Conservation (phyloP, 2,797 vertebrate genomes). For the Dryobates pubescens region DNA sequence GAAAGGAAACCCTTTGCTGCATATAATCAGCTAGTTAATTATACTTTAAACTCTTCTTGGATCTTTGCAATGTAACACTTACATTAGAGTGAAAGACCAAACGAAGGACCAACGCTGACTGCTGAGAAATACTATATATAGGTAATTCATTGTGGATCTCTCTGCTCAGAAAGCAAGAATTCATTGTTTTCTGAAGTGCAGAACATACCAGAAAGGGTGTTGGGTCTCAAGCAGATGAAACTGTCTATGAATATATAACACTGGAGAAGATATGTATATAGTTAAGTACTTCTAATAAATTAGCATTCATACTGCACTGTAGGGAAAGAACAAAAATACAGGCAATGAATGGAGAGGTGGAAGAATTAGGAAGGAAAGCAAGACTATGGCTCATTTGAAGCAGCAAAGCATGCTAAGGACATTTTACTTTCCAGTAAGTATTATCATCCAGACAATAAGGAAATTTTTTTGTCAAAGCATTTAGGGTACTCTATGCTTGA, state of each 20-base stretch:
- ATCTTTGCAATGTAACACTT: conserved; percentile 20
- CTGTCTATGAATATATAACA: neutral
- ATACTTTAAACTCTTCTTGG: neutral
- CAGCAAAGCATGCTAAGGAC: neutral
- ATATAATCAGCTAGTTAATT: neutral
- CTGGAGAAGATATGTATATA: neutral
- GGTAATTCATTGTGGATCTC: neutral
- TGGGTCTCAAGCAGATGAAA: neutral
- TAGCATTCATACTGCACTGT: neutral
- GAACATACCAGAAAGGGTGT: neutral
- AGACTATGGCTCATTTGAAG: neutral
- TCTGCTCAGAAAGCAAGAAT: neutral
- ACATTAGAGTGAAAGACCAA: neutral
- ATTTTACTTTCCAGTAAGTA: neutral
- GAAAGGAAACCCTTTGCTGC: neutral
- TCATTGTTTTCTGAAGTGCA: neutral
- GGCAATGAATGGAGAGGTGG: neutral
- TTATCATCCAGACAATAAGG: neutral
- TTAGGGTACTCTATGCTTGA: neutral
- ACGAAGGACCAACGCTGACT: neutral
- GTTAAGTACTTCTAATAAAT: neutral
- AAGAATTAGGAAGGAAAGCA: neutral
- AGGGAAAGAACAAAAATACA: neutral
- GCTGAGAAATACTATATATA: neutral
- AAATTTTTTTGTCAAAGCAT: neutral